Evolutionary conservation across 2,888 invertebrate genomes (phyloP).

Genomic region (Drosophila limbata): DNA sequence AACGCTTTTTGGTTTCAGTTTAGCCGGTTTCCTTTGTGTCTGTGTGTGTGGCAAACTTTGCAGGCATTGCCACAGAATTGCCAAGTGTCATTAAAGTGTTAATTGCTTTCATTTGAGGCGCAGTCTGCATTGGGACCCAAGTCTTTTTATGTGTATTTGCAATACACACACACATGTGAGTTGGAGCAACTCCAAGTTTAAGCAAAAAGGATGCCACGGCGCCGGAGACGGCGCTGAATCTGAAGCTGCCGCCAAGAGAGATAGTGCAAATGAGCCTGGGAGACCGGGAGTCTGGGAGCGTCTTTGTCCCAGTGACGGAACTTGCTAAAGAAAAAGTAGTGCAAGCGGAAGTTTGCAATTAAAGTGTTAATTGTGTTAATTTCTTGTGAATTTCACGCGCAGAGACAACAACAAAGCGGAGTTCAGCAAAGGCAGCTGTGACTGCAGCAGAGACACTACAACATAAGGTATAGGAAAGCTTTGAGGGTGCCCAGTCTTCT

Average conservation of each 20-base stretch:
- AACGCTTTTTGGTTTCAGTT: conserved; percentile 24
- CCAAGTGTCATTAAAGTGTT: conserved; percentile 78
- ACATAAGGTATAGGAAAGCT: conserved; percentile 16
- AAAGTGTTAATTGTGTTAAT: conserved; percentile 81
- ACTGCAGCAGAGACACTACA: conserved; percentile 2
- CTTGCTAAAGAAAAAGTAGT: conserved; percentile 65
- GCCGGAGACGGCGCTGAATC: conserved; percentile 1
- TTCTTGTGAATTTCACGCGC: conserved; percentile 69
- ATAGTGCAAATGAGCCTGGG: conserved; percentile 47
- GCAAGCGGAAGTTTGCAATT: conserved; percentile 78
- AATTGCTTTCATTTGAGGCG: conserved; percentile 74
- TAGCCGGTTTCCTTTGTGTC: conserved; percentile 29
- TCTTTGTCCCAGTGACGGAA: conserved; percentile 59
- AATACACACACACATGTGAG: conserved; percentile 29
- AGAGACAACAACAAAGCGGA: conserved; percentile 28
- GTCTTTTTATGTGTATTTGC: conserved; percentile 32
- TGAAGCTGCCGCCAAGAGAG: conserved; percentile 17
- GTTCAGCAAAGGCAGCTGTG: conserved; percentile 1
- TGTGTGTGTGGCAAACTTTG: conserved; percentile 48
- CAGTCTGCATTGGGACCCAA: conserved; percentile 34
- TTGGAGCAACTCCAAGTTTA: conserved; percentile 15
- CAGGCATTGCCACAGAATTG: conserved; percentile 54
- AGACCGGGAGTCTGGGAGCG: conserved; percentile 42
- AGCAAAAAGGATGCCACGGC: conserved; percentile 45
- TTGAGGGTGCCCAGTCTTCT: conserved; percentile 1